Evolutionary conservation across 1,140 invertebrate genomes (phyloP).

Genomic region (Zaprionus capensis): DNA sequence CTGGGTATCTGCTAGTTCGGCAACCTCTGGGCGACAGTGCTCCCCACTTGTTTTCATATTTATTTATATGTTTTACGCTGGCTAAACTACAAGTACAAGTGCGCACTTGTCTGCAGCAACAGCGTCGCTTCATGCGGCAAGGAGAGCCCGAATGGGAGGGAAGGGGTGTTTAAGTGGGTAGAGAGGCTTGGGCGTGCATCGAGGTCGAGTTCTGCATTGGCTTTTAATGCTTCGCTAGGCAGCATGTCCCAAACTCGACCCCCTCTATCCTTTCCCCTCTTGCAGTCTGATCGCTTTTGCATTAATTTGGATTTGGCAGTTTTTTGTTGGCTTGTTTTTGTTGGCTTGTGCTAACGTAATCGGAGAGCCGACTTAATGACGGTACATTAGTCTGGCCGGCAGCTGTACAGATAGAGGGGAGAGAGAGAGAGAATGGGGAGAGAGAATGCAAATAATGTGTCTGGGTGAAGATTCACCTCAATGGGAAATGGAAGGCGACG

Average conservation of each 20-base stretch:
- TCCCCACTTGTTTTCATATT: conserved; percentile 44
- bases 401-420: not conserved
- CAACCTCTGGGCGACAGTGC: not conserved
- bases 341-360: conserved; percentile 43
- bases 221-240: conserved; percentile 63
- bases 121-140: conserved; percentile 6
- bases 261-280: not conserved
- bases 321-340: conserved; percentile 33
- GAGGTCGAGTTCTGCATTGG: conserved; percentile 51
- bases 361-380: conserved; percentile 70
- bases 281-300: conserved; percentile 48
- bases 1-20: not conserved
- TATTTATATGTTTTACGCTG: conserved; percentile 61
- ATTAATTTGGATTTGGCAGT: conserved; percentile 72
- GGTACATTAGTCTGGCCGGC: conserved; percentile 58
- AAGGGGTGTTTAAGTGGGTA: not conserved
- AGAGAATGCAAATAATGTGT: not conserved
- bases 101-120: conserved; percentile 70
- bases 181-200: conserved; percentile 7
- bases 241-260: not conserved
- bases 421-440: not conserved
- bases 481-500: not conserved
- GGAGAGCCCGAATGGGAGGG: not conserved
- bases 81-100: conserved; percentile 76
- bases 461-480: too few species aligned